Evolutionary conservation across 1,140 invertebrate genomes (phyloP), one percentile per base, ranked within the genome.

Genomic region (Geopemphigus sp.): DNA sequence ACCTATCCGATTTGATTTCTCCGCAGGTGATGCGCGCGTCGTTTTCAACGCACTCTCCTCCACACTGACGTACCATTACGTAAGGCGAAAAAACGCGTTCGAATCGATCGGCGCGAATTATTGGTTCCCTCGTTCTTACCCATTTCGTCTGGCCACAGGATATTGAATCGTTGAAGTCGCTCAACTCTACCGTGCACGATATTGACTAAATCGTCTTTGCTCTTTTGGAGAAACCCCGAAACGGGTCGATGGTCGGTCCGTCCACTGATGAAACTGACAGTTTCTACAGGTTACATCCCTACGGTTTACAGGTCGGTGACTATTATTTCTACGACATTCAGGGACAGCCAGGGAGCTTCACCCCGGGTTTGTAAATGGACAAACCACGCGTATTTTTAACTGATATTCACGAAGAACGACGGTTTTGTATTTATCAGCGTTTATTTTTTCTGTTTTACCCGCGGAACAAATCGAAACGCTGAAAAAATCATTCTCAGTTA

Each of bases 181-280:
- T 93, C 10, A 94, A 94, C 84, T 86, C 90, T 64, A 87, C 90
- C 66, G 89, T 96, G 1, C 90, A 95, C 72, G 94, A 97, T 83
- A 91, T 98, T 80, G 96, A 98, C 84, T 87, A 98, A 19, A 97
- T 95, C 84, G 91, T 94, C 1, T 96, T 93, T n/a, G 95, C 93
- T 66, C 91, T 97, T 89, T 91, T 93, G 80, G 96, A 98, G 84
- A 87, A 91, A 57, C 92, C 92, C 0, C 87, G 95, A 0, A 87
- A 89, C 1, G 93, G 91, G 1, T 90, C 93, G 1, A 85, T 95
- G 19, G 87, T 92, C 2, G 96, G 96, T 0, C 96, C 95, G 1
- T 97, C 95, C 0, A 97, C 96, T 98, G 72, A 86, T 98, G 1
- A 91, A 90, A 0, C n/a, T n/a, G 92, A 93, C 83, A 95, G 97